These are phyloP conservation scores for Aleiodes testaceus DNA, from an alignment of 2,888 invertebrate genomes.

Conservation along the genomic window DNA sequence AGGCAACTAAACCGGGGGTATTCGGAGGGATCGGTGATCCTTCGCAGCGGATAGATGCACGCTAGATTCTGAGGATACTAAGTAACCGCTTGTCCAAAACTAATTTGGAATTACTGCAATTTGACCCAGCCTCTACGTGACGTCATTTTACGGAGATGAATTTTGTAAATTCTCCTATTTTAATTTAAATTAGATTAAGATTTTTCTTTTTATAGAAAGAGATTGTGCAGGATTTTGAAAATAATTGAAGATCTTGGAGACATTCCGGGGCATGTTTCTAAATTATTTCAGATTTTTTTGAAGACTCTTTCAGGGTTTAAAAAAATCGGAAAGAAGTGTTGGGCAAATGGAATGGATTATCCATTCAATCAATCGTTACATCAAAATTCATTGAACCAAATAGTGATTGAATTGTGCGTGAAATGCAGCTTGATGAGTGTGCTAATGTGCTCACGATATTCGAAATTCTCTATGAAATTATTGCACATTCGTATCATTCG, in stretches of 20 bases:
- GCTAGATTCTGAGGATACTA: constrained; percentile 36
- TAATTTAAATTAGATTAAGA: no score
- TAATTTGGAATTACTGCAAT: constrained; percentile 70
- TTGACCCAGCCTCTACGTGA: constrained; percentile 45
- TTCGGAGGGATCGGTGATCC: constrained; percentile 66
- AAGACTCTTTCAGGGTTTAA: no score
- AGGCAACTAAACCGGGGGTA: constrained; percentile 67
- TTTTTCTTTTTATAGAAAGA: no score
- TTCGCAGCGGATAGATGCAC: constrained; percentile 53
- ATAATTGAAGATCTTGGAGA: background rate
- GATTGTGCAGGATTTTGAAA: no score
- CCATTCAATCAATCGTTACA: constrained; percentile 10
- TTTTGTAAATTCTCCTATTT: background rate
- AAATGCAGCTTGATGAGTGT: no score
- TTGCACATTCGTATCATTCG: no score
- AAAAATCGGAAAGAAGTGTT: no score
- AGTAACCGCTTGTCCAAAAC: constrained; percentile 58
- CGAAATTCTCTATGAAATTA: no score
- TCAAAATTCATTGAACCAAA: background rate
- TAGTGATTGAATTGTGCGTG: no score
- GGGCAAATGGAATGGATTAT: background rate
- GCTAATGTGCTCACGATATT: no score
- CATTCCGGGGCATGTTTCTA: background rate
- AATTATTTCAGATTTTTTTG: background rate
- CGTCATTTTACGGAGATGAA: constrained; percentile 4